Base-by-base conservation (phyloP, 2,888 invertebrate genomes). In the Yponomeuta evonymella region DNA sequence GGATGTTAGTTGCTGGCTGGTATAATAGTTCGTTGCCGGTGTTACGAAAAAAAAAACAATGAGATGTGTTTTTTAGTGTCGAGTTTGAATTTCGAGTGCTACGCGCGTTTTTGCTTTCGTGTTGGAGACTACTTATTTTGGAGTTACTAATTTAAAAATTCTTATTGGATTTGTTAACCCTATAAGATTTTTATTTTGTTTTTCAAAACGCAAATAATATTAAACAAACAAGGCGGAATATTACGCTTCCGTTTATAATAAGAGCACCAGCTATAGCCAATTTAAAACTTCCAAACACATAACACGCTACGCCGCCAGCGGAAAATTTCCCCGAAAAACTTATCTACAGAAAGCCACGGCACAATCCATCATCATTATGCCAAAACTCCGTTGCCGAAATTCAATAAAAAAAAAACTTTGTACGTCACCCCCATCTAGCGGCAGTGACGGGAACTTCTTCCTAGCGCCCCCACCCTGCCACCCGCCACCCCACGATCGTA, bases 331-430 rank as follows among this genome's bases (percentile, higher is more conserved):
- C 29, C 36, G 48, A 80, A 88, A 85, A 91, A 89, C 88, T 91
- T 90, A 90, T 90, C 90, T 86, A 86, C 79, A 81, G 79, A 83
- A 83, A 85, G 83, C 90, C 87, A 86, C 85, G 79, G 83, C 81
- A 87, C 89, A 91, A 92, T 92, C 90, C 88, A 91, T 92, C 92
- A 90, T 91, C 88, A 89, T 91, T 92, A 92, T 83, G 87, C 87
- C 87, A 83, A 88, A 90, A 89, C 88, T 89, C 85, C 81, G 77
- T 79, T 81, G 80, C 84, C 86, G 77, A 88, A 90, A 90, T 91
- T 90, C 89, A 90, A 91, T 91, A 90, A 89, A 89, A 89, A 89
- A 80, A 89, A 88, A 86, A 85, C 84, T 87, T 87, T 85, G 79
- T 79, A 76, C 75, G 77, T 77, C 80, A 85, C 82, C 88, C 86